Conservation (phyloP, 2,113 vertebrate species). For the Brachypodius melanocephalos region DNA sequence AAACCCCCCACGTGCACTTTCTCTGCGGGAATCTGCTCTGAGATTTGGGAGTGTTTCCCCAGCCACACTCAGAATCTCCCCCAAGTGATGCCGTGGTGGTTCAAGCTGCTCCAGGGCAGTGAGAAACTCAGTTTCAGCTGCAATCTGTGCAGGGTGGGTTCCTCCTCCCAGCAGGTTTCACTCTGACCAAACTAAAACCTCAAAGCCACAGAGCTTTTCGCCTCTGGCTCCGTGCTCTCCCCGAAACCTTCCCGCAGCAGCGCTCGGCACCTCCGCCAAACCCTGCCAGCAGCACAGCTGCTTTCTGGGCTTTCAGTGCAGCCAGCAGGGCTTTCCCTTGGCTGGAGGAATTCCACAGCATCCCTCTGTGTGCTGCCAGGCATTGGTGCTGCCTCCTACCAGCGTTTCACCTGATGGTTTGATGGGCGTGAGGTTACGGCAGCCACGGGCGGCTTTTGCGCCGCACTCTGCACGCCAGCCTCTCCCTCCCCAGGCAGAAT, state of each 20-base stretch:
- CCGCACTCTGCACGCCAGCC: rapidly evolving
- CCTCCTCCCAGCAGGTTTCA: neutral
- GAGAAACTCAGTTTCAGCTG: neutral
- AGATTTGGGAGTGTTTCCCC: neutral
- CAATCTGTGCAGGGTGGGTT: neutral
- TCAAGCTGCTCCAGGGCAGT: rapidly evolving
- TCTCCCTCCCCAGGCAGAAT: neutral
- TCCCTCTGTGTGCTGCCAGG: rapidly evolving
- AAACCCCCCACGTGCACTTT: neutral
- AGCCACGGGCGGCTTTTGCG: neutral
- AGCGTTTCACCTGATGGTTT: rapidly evolving
- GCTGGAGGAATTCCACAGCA: neutral
- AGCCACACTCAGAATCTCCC: rapidly evolving
- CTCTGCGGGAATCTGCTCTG: rapidly evolving
- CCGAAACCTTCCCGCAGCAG: rapidly evolving
- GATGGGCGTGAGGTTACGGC: neutral
- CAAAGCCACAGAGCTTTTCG: constrained; percentile 30
- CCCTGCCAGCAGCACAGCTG: neutral
- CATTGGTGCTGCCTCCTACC: neutral
- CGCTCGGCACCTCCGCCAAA: rapidly evolving
- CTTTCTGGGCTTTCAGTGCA: rapidly evolving
- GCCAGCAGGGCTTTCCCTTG: neutral
- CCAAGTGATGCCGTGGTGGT: rapidly evolving
- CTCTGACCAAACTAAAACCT: constrained; percentile 44
- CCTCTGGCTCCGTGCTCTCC: neutral